A percentile compares a stretch with the other conserved stretches of the same genome.
phyloP scores from a whole-genome alignment of 1,140 invertebrate genomes.

The Bombus impatiens region DNA sequence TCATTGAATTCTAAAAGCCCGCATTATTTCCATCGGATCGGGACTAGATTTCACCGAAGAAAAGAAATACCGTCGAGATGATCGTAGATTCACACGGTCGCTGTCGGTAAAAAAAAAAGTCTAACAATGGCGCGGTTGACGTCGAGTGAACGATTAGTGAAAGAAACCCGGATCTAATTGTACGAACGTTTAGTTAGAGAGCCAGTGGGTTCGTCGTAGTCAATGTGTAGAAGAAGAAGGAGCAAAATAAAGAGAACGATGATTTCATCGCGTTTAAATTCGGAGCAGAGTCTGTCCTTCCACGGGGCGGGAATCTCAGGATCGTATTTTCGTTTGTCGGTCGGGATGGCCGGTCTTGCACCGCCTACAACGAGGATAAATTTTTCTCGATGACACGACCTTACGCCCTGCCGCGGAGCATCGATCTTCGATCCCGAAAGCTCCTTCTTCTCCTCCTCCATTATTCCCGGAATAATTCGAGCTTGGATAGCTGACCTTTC shows the following conservation, averaged over 20 bases:
- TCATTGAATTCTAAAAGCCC: neutral
- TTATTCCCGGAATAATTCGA: neutral
- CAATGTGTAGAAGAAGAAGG: constrained; percentile 48
- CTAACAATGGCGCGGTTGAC: neutral
- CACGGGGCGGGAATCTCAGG: constrained; percentile 53
- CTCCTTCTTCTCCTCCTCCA: neutral
- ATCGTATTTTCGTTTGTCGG: constrained; percentile 62
- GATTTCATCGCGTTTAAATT: constrained; percentile 66
- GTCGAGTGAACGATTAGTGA: constrained; percentile 43
- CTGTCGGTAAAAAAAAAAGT: neutral
- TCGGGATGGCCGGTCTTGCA: neutral
- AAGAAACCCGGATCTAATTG: constrained; percentile 49
- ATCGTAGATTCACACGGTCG: constrained; percentile 15
- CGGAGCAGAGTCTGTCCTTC: constrained; percentile 13
- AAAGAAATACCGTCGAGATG: neutral
- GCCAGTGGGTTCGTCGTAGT: constrained; percentile 2
- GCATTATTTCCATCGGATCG: neutral
- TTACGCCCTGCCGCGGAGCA: constrained; percentile 18
- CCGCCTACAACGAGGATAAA: constrained; percentile 63
- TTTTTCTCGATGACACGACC: constrained; percentile 55
- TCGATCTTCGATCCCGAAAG: constrained; percentile 33
- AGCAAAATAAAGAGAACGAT: constrained; percentile 46
- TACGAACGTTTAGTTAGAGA: neutral
- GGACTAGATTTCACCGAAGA: neutral
- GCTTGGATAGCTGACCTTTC: constrained; percentile 19